These are phyloP conservation scores for Acipenser ruthenus DNA, from an alignment of 2,797 vertebrate genomes.

Conservation along the genomic window DNA sequence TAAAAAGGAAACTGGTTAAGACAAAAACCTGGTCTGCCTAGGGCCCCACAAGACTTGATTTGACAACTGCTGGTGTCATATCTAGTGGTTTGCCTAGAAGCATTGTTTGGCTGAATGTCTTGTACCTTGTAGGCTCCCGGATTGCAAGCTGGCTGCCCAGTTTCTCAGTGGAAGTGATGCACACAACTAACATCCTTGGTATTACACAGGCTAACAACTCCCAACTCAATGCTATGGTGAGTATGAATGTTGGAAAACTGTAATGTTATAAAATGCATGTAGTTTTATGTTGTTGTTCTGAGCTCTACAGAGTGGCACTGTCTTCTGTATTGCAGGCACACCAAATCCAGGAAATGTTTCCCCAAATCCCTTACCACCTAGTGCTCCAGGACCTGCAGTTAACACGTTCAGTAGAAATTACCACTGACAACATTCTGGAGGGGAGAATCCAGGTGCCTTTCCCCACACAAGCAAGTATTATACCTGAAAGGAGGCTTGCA, in stretches of 20 bases:
- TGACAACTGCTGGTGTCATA: no score
- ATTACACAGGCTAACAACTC: conserved; percentile 88
- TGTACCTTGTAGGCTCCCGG: conserved; percentile 66
- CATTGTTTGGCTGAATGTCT: no score
- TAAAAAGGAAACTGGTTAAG: no score
- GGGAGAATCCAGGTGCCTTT: conserved; percentile 95
- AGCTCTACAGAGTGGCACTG: no score
- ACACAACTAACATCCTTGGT: conserved; percentile 84
- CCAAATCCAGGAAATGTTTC: conserved; percentile 98
- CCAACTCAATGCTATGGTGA: conserved; percentile 90
- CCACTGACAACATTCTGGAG: conserved; percentile 95
- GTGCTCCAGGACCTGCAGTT: conserved; percentile 94
- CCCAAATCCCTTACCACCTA: conserved; percentile 90
- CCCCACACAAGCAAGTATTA: conserved; percentile 75
- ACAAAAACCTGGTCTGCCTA: no score
- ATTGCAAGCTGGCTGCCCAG: conserved; percentile 94
- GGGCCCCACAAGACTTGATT: no score
- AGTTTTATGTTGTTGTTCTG: no score
- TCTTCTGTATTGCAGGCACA: conserved; percentile 65
- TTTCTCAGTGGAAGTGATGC: conserved; percentile 94
- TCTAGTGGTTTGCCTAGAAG: no score
- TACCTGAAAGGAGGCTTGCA: no score
- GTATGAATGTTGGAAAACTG: conserved; percentile 17
- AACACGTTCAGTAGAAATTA: conserved; percentile 92
- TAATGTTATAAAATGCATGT: no score